Base-by-base conservation (phyloP, 2,113 vertebrate genomes). In the Bungarus multicinctus region DNA sequence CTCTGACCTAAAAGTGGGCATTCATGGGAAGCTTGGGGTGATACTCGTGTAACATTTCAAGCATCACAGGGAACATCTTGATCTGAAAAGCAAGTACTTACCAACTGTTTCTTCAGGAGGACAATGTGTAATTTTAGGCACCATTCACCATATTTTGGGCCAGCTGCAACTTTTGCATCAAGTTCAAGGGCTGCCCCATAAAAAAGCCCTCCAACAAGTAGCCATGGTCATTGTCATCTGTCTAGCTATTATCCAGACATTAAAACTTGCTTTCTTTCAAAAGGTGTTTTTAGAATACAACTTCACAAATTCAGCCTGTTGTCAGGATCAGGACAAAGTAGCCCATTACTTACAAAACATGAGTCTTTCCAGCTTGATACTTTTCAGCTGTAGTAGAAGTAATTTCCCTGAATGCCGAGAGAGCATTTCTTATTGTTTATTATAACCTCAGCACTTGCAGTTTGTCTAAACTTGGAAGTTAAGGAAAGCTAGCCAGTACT, bases 261-360 rank as follows among this genome's bases (percentile, higher is more conserved):
- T 81, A 81, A 81, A 81, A 81, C 18, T 5, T 0, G 34, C 92
- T 93, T 53, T 34, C 10, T 34, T 74, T 22, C 2, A 0, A 92
- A 89, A 74, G 58, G 89, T 43, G 0, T 87, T 0, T 22, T 93
- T 58, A 11, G 88, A 74, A 88, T 0, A 91, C 10, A 53, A 93
- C 25, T 12, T 12, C 53, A 16, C 93, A 92, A 64, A 88, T 2
- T 2, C 55, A 27, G 3, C 87, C 89, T 93, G 39, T 85, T 3
- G 0, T 30, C 90, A 18, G 92, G 93, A 52, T 7, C 0, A 0
- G 4, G 0, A 2, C 0, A 55, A 93, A 23, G 7, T 0, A 0
- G 25, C 90, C 9, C 90, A 53, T 81, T 1, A 23, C 1, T 57
- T 25, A 85, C 27, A 22, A n/a, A 47, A 43, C 45, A 69, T 5